Evolutionary conservation across 2,797 vertebrate species (phyloP).

Genomic region (Hafferia zeledoni): DNA sequence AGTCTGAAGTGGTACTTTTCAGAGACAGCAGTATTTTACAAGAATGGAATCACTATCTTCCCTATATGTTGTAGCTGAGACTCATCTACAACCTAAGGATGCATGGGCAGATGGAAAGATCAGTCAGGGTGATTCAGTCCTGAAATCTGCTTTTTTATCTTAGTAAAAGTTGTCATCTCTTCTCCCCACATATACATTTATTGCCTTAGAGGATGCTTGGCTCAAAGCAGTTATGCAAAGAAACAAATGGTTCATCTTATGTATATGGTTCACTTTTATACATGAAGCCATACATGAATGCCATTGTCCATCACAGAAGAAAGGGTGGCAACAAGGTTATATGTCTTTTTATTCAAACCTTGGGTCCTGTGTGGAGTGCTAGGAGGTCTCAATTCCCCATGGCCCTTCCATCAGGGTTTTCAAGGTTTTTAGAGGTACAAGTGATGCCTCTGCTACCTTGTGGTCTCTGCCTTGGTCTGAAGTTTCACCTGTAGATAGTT

Average conservation of each 20-base stretch:
- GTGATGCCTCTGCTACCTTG: neutral
- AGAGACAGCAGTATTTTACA: neutral
- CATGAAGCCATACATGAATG: neutral
- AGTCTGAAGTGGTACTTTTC: neutral
- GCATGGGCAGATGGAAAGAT: neutral
- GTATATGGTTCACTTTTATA: neutral
- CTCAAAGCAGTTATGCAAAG: neutral
- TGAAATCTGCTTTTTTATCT: neutral
- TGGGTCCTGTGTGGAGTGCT: neutral
- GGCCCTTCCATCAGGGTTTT: neutral
- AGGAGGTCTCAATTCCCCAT: neutral
- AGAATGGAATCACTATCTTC: neutral
- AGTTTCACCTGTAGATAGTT: neutral
- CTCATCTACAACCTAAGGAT: neutral
- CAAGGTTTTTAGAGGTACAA: neutral
- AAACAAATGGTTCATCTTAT: neutral
- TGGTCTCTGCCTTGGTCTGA: neutral
- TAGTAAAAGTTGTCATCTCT: neutral
- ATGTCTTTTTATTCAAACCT: neutral
- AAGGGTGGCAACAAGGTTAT: neutral
- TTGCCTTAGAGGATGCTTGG: neutral
- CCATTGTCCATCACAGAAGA: neutral
- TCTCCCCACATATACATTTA: neutral
- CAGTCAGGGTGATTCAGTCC: neutral
- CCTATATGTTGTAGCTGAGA: neutral